phyloP scores from a whole-genome alignment of 2,113 vertebrate genomes.

The Apistogramma diplotaenia region DNA sequence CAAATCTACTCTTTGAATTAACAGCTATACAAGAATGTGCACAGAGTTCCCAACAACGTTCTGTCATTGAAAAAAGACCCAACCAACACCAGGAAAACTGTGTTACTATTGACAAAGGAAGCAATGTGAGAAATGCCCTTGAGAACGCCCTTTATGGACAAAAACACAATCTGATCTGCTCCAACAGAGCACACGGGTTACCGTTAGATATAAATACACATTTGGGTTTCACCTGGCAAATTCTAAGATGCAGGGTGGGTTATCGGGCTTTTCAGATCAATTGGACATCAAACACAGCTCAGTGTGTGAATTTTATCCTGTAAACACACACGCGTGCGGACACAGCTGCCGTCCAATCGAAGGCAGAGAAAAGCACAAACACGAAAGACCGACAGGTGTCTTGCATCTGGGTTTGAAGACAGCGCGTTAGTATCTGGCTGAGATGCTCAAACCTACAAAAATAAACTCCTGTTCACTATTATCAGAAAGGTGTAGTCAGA shows the following conservation, averaged over 20 bases:
- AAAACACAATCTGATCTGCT: slow-evolving; percentile 3
- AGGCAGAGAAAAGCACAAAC: neutral
- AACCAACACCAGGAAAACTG: neutral
- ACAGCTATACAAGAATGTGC: neutral
- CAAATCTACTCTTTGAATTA: neutral
- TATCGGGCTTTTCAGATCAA: slow-evolving; percentile 48
- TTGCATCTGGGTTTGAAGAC: neutral
- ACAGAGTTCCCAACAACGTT: neutral
- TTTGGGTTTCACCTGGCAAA: slow-evolving; percentile 6
- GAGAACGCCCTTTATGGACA: slow-evolving; percentile 9
- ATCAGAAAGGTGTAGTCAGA: neutral
- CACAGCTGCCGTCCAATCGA: slow-evolving; percentile 10
- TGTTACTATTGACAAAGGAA: neutral
- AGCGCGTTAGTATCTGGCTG: neutral
- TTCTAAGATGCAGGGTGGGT: slow-evolving; percentile 40
- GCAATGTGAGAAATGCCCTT: neutral
- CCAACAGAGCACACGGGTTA: neutral
- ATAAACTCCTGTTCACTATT: neutral
- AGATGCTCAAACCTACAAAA: neutral
- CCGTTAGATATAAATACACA: slow-evolving; percentile 2
- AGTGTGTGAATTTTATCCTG: slow-evolving; percentile 38
- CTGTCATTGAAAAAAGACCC: neutral
- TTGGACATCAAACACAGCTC: slow-evolving; percentile 31
- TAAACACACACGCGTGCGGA: neutral
- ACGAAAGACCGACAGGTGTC: neutral